A percentile compares a stretch with the other conserved stretches of the same genome.
These are phyloP conservation scores for Phrynocephalus versicolor DNA, from an alignment of 2,113 vertebrate species.

Conservation along the genomic window DNA sequence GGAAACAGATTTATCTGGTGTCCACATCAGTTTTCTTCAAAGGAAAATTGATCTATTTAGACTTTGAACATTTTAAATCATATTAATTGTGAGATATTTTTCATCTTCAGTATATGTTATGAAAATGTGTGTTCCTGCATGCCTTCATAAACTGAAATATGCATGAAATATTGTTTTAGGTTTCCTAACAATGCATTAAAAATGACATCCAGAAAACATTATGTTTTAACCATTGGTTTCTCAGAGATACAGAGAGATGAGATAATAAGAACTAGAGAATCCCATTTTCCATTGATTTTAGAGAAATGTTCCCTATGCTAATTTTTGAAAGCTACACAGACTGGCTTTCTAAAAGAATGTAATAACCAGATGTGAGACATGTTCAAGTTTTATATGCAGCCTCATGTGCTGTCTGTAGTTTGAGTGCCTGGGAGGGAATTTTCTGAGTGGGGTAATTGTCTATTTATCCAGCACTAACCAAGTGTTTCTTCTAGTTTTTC, in stretches of 20 bases:
- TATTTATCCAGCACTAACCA: too few relatives aligned
- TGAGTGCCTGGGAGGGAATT: too few relatives aligned
- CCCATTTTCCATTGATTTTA: neutral
- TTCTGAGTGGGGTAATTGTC: too few relatives aligned
- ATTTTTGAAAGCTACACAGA: too few relatives aligned
- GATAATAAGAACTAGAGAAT: neutral
- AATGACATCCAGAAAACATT: neutral
- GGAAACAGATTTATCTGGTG: neutral
- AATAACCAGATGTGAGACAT: neutral
- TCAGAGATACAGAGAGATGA: neutral
- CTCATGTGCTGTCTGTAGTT: too few relatives aligned
- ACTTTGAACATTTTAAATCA: neutral
- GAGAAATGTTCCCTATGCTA: neutral
- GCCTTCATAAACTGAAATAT: neutral
- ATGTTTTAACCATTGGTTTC: neutral
- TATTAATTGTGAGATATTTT: conserved; percentile 1
- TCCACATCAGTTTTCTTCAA: neutral
- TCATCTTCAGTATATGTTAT: neutral
- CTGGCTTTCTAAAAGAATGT: neutral
- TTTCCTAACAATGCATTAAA: neutral
- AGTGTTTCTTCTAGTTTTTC: too few relatives aligned
- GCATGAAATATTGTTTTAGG: neutral
- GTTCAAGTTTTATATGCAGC: too few relatives aligned
- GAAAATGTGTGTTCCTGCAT: neutral
- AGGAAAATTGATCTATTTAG: neutral